These are phyloP conservation scores for Delichon dasypus DNA, from an alignment of 2,797 vertebrate species.

Conservation along the genomic window DNA sequence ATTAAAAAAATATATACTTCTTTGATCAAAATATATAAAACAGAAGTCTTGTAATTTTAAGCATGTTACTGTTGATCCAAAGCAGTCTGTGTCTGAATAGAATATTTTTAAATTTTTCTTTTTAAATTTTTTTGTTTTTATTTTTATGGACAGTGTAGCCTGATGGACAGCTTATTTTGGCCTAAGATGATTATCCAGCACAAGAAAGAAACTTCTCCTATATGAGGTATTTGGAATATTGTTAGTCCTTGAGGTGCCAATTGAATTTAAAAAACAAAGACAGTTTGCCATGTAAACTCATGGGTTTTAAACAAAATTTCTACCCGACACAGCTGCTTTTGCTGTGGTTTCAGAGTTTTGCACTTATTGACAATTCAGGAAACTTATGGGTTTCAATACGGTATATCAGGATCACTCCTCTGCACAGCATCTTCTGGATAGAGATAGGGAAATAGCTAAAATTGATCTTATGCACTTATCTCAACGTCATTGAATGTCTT, in stretches of 20 bases:
- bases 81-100: neutral
- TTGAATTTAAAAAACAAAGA: neutral
- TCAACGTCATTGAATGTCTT: neutral
- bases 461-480: neutral
- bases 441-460: neutral
- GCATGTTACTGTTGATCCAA: neutral
- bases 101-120: fast-evolving
- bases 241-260: fast-evolving
- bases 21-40: constrained; percentile 20
- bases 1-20: neutral
- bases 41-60: neutral
- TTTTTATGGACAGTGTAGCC: neutral
- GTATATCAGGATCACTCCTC: neutral
- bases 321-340: neutral
- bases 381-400: neutral
- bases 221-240: neutral
- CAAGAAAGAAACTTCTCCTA: neutral
- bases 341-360: neutral
- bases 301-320: neutral
- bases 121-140: neutral
- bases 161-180: neutral
- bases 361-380: neutral
- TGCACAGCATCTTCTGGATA: neutral
- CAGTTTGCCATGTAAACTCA: neutral
- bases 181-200: neutral